Evolutionary conservation across 1,140 invertebrate species (phyloP), one percentile per base, ranked within the genome.

Genomic region (Drosophila sp.): DNA sequence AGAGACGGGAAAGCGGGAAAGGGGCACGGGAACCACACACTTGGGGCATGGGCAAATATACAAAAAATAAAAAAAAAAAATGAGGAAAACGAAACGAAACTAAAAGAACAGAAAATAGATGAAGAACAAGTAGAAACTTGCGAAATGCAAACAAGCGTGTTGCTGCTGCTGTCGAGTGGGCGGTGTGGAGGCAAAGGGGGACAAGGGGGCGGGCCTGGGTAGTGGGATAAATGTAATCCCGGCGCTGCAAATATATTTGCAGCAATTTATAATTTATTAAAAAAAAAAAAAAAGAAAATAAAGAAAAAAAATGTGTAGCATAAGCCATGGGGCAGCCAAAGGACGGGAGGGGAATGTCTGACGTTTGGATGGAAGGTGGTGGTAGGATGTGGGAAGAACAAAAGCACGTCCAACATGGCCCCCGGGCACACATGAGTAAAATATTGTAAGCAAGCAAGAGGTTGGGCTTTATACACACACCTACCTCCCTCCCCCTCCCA

Each of bases 191-290:
- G 60, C 30, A 63, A 44, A 11, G 66, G 40, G 17, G 17, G 17
- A 17, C 17, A 17, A 17, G 17, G 17, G 17, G 17, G 17, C 17
- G 17, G 17, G 17, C 17, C 17, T 17, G 17, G 17, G 17, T 17
- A 72, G 68, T 54, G 64, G 72, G 79, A 81, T 81, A 79, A 76
- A 73, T 79, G 83, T 87, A 86, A 86, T 86, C 83, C 83, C 83
- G 76, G 76, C 84, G 44, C 79, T 79, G 83, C 83, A 86, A 86
- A 86, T 87, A 86, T 87, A 86, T 86, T 86, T 86, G 79, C 83
- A 80, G 72, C 81, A 87, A 87, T 87, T 87, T 87, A 87, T 87
- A 87, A 87, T 87, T 87, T 87, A 87, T 87, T 87, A 87, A 87
- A 87, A 86, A 87, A 89, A 50, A 44, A 23, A 23, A 44, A 23